Evolutionary conservation across 2,888 invertebrate species (phyloP), one percentile per base, ranked within the genome.

Genomic region (Nysson spinosus): DNA sequence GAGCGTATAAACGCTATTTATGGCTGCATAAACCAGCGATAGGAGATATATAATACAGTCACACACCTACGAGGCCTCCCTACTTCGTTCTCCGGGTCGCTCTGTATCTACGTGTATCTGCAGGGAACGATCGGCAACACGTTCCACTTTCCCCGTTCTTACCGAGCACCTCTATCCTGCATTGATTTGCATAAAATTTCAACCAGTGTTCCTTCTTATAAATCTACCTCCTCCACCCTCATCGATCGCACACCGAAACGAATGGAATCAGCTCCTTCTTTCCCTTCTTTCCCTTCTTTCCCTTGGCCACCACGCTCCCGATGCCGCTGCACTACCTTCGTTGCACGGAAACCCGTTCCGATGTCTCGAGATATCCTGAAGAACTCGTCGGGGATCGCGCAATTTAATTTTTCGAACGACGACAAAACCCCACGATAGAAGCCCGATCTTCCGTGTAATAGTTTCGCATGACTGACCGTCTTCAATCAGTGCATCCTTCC

Each of bases 1-100:
- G 79, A 77, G 80, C 82, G 79, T 82, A 83, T 83, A 83, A 85
- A 85, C 83, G 81, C 83, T 85, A 85, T 85, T 85, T 85, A 85
- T 83, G 83, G 82, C 82, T 80, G 82, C 82, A 84, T 85, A 85
- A 85, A 85, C 78, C 82, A 82, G 69, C 79, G 82, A 81, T 80
- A 81, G 79, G 73, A 79, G 77, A 78, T 82, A 81, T 82, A 81
- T 82, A 81, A 82, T 78, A 77, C 82, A 80, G 81, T 80, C 80
- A 73, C 81, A 78, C 79, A 76, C 73, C 80, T 75, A 74, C 69
- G 55, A 30, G 24, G 56, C 66, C 62, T 52, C 43, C 61, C 46
- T 46, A 54, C 44, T 60, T 51, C 68, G 72, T 63, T 75, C 69
- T 60, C 60, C 64, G 58, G 66, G 61, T 46, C 69, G 66, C 56